Percentiles rank a stretch among this genome's conserved stretches.
Evolutionary conservation across 2,113 vertebrate genomes (phyloP).

Genomic region (Triplophysa siluroides): DNA sequence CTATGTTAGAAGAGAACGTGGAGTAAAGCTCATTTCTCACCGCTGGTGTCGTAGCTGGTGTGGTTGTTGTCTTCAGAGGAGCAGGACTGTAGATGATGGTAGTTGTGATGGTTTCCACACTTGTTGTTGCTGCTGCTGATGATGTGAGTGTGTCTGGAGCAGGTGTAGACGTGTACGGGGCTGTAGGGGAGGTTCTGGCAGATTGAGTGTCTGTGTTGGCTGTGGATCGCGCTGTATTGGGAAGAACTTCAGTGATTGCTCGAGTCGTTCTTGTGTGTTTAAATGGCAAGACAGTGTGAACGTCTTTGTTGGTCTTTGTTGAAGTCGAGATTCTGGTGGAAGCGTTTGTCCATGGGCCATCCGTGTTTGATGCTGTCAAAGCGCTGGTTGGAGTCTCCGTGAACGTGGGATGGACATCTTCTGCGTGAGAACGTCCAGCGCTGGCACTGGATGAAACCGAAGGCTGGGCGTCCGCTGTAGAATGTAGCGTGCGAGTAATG

Average conservation of each 20-base stretch:
- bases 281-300: neutral
- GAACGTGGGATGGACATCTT: neutral
- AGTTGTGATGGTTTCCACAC: neutral
- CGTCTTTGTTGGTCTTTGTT: neutral
- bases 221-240: neutral
- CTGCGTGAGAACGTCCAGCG: neutral
- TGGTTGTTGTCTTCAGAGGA: neutral
- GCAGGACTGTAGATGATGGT: neutral
- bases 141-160: neutral
- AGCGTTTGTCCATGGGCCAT: neutral
- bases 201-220: neutral
- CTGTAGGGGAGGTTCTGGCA: neutral
- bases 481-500: neutral
- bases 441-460: neutral
- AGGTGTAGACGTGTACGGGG: neutral
- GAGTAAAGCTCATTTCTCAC: neutral
- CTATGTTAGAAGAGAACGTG: neutral
- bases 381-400: neutral
- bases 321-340: neutral
- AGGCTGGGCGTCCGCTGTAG: neutral
- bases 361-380: neutral
- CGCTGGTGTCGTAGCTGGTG: constrained; percentile 16
- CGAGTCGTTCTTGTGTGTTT: neutral
- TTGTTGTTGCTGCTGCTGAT: neutral
- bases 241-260: neutral